phyloP scores from a whole-genome alignment of 2,113 vertebrate species.

The Oncorhynchus gorbuscha region DNA sequence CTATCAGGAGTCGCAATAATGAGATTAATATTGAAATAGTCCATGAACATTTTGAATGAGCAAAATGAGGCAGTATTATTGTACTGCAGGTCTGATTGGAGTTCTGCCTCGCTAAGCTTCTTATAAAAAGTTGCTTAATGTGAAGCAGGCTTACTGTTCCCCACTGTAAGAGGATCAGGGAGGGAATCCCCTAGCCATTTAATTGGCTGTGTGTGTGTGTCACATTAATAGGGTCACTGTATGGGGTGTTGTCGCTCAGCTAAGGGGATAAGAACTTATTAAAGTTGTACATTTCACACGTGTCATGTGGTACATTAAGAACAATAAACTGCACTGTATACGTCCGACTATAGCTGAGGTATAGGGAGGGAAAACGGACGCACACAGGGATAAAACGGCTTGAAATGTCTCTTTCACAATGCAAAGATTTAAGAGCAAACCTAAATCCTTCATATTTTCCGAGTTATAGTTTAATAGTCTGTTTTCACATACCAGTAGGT shows the following conservation, averaged over 20 bases:
- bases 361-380: background rate
- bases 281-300: constrained; percentile 20
- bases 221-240: no score
- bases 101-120: constrained; percentile 5
- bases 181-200: constrained; percentile 7
- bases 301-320: constrained; percentile 20
- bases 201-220: background rate
- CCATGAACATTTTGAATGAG: background rate
- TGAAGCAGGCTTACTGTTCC: constrained; percentile 33
- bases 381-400: no score
- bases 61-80: no score
- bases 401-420: no score
- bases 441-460: no score
- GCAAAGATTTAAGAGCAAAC: no score
- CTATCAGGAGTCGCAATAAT: no score
- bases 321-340: constrained; percentile 39
- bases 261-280: constrained; percentile 46
- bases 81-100: no score
- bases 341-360: background rate
- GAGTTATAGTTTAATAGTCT: no score
- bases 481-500: no score
- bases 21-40: no score
- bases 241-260: constrained; percentile 7
- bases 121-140: constrained; percentile 33
- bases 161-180: constrained; percentile 53